Percentiles rank a stretch among this genome's conserved stretches.
These are phyloP conservation scores for Agriotes lineatus DNA, from an alignment of 2,888 invertebrate genomes.

Conservation along the genomic window DNA sequence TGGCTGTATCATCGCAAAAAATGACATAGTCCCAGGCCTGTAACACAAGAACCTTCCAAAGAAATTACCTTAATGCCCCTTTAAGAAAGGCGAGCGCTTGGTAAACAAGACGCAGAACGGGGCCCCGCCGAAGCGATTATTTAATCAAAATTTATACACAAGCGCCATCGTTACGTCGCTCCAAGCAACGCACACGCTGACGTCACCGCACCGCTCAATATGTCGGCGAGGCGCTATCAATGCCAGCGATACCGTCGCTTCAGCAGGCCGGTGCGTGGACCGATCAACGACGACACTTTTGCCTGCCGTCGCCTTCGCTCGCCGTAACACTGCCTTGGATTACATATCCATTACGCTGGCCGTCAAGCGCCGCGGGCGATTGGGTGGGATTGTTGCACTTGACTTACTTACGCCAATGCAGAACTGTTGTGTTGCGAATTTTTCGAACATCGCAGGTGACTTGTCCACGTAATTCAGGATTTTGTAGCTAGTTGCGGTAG, in stretches of 20 bases:
- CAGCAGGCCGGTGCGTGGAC: conserved; percentile 36
- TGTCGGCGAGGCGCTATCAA: conserved; percentile 47
- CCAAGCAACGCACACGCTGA: conserved; percentile 39
- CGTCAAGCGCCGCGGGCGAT: neutral
- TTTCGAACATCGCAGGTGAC: too few species aligned
- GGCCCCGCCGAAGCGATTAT: conserved; percentile 10
- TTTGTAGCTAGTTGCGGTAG: too few species aligned
- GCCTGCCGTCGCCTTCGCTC: conserved; percentile 7
- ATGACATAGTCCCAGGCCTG: neutral
- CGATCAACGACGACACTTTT: conserved; percentile 22
- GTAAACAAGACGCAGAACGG: conserved; percentile 12
- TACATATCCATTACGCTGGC: conserved; percentile 16
- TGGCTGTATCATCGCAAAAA: neutral
- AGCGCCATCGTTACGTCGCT: conserved; percentile 43
- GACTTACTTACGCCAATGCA: neutral
- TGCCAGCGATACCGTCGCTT: conserved; percentile 36
- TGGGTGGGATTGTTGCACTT: conserved; percentile 1
- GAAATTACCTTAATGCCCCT: conserved; percentile 9
- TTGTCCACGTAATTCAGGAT: too few species aligned
- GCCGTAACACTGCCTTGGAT: conserved; percentile 29
- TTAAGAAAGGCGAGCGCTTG: neutral
- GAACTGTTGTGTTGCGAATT: too few species aligned
- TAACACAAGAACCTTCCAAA: neutral
- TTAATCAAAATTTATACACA: conserved; percentile 27
- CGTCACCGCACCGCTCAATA: conserved; percentile 47